Base-by-base conservation (phyloP, 2,888 invertebrate species). In the Clusia tigrina region DNA sequence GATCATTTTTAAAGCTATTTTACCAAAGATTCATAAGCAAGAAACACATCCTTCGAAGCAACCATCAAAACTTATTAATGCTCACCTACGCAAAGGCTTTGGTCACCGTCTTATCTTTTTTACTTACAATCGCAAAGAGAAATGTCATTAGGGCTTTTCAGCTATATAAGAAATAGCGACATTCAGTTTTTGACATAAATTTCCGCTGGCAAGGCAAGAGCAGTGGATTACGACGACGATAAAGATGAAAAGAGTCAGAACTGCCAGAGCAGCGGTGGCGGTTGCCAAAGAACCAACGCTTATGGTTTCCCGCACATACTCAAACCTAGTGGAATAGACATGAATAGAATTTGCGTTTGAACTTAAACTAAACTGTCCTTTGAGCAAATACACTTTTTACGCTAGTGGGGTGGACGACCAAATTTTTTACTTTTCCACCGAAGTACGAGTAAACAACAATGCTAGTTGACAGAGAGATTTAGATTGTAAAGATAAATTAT, bases 121-220 rank as follows among this genome's bases (percentile, higher is more conserved):
- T 54, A 63, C 24, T 54, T 52, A 67, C 66, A 76, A 77, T 74
- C 70, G 73, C 71, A 73, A 75, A 75, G 76, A 75, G n/a, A 78
- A 77, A 78, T 78, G 77, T 78, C 78, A 77, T 77, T 77, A 77
- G 76, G 78, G 78, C 72, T 78, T 78, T 78, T 78, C 74, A 74
- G 73, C 75, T 78, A 74, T 74, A 74, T 73, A 76, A 73, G 69
- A 78, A 75, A 76, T 74, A 71, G 73, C 76, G 52, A 63, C 75
- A 77, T 77, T 72, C 74, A 74, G 68, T 63, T 69, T 75, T 75
- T 73, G 72, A 75, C 74, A 72, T 66, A 71, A 66, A 20, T 18
- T 42, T n/a, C 42, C 2, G 42, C n/a, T 42, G 42, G 42, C n/a
- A n/a, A 17, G 42, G 42, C n/a, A n/a, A n/a, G n/a, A n/a, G n/a